Base-by-base conservation (phyloP, 2,113 vertebrate genomes). In the Azemiops feae region DNA sequence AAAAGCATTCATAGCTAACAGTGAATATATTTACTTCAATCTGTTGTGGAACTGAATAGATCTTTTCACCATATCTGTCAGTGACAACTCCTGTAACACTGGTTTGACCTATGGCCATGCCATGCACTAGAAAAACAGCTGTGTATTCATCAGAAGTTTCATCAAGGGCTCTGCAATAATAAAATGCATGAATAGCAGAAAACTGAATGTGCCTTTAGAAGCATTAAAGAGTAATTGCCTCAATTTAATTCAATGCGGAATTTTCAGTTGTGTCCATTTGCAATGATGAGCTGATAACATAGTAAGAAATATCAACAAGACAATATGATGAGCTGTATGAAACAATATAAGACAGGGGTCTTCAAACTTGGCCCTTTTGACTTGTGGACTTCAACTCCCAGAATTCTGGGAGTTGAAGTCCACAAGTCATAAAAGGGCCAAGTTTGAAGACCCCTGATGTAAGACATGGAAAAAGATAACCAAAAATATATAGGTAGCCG, bases 21-120 rank as follows among this genome's bases (percentile, higher is more conserved):
- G 20, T 89, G 54, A 52, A 91, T 22, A 45, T 0, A 58, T 60
- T 96, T 97, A 99, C 99, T 96, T 99, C 99, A 5, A 99, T 98
- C 92, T 98, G 98, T 92, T 99, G 98, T 0, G 98, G 98, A 23
- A 97, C 95, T 7, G 99, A 99, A 92, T 94, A 95, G 93, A 99
- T 97, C 93, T 96, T 98, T 93, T 95, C 98, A 50, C 98, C 98
- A 3, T 94, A 96, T 96, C 97, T 98, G 94, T 98, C 98, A 10
- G 97, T 93, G 74, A 98, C 98, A 5, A 97, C 94, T 7, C 99
- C 99, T 0, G 96, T 98, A 50, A 99, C 97, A 54, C 97, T 98
- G 1, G 99, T 99, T 97, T 99, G 99, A 91, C 99, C 99, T 0
- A 99, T 97, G 39, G 97, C 94, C 53, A 97, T 0, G 0, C 99